Evolutionary conservation across 1,140 invertebrate species (phyloP).

Genomic region (Ladona fulva): DNA sequence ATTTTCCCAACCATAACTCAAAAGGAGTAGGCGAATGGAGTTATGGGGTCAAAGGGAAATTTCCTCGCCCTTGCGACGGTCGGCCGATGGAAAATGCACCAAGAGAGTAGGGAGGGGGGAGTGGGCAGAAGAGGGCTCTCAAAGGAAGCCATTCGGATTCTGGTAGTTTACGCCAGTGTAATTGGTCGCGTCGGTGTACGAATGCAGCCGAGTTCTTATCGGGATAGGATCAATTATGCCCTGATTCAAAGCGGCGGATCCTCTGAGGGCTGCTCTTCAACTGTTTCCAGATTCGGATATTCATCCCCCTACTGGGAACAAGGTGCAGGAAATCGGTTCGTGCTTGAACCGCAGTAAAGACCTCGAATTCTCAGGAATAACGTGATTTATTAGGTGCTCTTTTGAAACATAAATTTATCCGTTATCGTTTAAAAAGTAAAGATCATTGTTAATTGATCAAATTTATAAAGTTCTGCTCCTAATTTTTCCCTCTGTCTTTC

Average conservation of each 20-base stretch:
- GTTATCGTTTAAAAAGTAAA: no score
- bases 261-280: not conserved
- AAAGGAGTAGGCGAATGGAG: not conserved
- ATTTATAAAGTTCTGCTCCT: no score
- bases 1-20: not conserved
- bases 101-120: not conserved
- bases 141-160: not conserved
- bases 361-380: no score
- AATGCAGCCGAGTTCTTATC: not conserved
- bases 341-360: no score
- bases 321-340: no score
- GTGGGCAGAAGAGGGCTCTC: not conserved
- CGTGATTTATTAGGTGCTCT: no score
- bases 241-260: not conserved
- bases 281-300: no score
- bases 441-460: no score
- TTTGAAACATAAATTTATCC: no score
- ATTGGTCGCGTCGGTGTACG: not conserved
- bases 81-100: not conserved
- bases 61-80: not conserved
- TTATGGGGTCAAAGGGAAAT: not conserved
- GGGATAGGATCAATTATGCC: not conserved
- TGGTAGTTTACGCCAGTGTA: not conserved
- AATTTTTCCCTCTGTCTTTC: no score
- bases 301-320: no score